Conservation (phyloP, 2,113 vertebrate species). For the Vulpes vulpes region DNA sequence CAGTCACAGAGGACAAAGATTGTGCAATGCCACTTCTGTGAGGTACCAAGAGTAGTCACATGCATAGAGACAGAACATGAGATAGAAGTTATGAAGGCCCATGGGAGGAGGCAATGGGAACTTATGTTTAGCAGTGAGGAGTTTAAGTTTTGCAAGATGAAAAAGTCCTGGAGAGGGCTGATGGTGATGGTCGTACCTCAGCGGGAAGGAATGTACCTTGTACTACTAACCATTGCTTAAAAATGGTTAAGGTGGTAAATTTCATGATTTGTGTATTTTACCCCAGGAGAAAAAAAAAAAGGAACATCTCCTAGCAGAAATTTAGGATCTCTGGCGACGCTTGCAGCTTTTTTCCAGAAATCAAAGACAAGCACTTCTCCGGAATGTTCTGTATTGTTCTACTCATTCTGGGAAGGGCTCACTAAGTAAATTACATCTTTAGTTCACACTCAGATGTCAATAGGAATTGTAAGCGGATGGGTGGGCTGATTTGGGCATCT, state of each 20-base stretch:
- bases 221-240: background rate
- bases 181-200: background rate
- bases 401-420: background rate
- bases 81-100: background rate
- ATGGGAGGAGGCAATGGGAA: background rate
- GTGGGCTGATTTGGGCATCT: background rate
- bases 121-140: background rate
- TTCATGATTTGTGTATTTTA: background rate
- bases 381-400: constrained; percentile 1
- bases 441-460: constrained; percentile 51
- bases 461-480: constrained; percentile 21
- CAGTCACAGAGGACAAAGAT: background rate
- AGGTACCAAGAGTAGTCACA: background rate
- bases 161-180: background rate
- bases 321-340: background rate
- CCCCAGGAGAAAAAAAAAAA: background rate
- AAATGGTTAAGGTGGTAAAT: background rate
- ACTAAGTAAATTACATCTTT: constrained; percentile 53
- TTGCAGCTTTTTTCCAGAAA: background rate
- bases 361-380: background rate
- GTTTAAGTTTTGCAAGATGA: background rate
- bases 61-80: background rate
- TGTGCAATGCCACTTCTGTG: background rate
- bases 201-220: background rate
- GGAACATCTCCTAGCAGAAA: background rate